These are phyloP conservation scores for Lucifuga dentata DNA, from an alignment of 2,113 vertebrate genomes.

Conservation along the genomic window DNA sequence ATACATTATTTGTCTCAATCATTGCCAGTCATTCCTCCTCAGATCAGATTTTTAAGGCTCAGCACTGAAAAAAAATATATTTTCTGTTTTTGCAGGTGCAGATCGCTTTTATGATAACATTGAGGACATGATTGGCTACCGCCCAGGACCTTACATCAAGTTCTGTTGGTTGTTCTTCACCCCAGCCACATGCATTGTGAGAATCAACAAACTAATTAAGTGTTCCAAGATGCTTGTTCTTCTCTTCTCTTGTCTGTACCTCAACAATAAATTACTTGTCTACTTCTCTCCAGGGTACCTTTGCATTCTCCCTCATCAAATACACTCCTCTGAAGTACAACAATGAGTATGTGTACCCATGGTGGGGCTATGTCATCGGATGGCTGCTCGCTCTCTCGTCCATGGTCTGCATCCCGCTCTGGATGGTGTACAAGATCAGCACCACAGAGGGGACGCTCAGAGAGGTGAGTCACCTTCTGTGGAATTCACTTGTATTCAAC, in stretches of 20 bases:
- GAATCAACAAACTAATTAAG: slow-evolving; percentile 49
- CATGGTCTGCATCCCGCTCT: slow-evolving; percentile 90
- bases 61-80: background rate
- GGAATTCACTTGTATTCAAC: background rate
- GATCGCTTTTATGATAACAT: slow-evolving; percentile 93
- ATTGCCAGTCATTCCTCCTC: background rate
- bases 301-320: slow-evolving; percentile 93
- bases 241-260: background rate
- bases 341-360: slow-evolving; percentile 88
- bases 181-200: slow-evolving; percentile 91
- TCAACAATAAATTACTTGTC: background rate
- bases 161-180: slow-evolving; percentile 94
- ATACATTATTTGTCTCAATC: background rate
- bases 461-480: slow-evolving; percentile 81
- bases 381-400: slow-evolving; percentile 92
- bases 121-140: slow-evolving; percentile 95
- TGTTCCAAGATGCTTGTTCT: background rate
- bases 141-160: slow-evolving; percentile 89
- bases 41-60: background rate
- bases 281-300: slow-evolving; percentile 82
- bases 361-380: slow-evolving; percentile 89
- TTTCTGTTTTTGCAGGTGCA: slow-evolving; percentile 79
- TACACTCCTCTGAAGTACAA: slow-evolving; percentile 93
- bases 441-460: slow-evolving; percentile 86
- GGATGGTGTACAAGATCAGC: slow-evolving; percentile 83